phyloP scores from a whole-genome alignment of 2,888 invertebrate genomes.

The Hydroisotoma schaefferi region DNA sequence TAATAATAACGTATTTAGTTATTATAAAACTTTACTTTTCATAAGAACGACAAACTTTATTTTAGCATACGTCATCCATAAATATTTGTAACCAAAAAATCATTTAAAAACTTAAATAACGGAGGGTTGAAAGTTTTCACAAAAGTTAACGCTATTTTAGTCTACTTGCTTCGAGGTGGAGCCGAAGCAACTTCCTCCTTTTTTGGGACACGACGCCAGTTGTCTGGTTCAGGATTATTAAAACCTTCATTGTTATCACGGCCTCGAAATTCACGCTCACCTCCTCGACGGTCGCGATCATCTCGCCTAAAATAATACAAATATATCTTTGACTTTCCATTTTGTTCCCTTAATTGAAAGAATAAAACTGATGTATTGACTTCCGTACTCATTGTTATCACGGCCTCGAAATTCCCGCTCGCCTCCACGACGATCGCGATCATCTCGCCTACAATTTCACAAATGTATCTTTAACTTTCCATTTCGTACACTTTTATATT shows the following conservation, averaged over 20 bases:
- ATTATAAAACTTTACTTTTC: slow-evolving; percentile 1
- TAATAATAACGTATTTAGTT: neutral
- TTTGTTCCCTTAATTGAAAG: neutral
- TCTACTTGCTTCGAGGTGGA: slow-evolving; percentile 23
- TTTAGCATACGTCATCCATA: slow-evolving; percentile 9
- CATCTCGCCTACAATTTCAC: slow-evolving; percentile 5
- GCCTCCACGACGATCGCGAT: neutral
- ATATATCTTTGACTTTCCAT: too few relatives aligned
- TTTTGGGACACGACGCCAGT: slow-evolving; percentile 28
- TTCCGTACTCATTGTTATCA: too few relatives aligned
- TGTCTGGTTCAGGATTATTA: slow-evolving; percentile 17
- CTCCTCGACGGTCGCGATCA: neutral
- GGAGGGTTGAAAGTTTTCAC: too few relatives aligned
- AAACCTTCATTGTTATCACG: neutral
- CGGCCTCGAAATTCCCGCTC: neutral
- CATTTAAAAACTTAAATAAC: neutral
- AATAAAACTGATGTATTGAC: neutral
- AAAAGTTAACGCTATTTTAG: too few relatives aligned
- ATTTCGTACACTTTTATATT: neutral
- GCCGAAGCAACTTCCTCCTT: slow-evolving; percentile 17
- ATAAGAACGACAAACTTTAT: slow-evolving; percentile 4
- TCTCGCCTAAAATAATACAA: slow-evolving; percentile 6
- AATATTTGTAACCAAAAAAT: slow-evolving; percentile 11
- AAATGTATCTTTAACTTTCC: too few relatives aligned
- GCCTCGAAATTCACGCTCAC: neutral